Percentiles rank a stretch among this genome's conserved stretches.
These are phyloP conservation scores for Esox niger DNA, from an alignment of 2,113 vertebrate genomes.

Conservation along the genomic window DNA sequence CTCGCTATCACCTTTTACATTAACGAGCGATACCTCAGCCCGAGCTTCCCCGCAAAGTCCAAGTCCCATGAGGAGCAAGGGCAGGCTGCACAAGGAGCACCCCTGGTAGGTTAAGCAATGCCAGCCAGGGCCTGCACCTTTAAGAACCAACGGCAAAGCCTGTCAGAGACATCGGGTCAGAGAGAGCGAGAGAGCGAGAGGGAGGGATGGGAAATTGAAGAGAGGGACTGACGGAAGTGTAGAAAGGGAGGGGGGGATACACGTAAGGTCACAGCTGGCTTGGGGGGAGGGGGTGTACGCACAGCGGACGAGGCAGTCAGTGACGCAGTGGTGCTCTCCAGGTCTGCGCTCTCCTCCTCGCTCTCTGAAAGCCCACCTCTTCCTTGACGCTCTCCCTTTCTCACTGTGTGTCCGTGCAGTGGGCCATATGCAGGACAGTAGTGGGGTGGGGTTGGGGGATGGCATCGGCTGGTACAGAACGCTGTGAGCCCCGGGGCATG, in stretches of 20 bases:
- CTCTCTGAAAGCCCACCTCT: conserved; percentile 17
- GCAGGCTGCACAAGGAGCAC: too few species aligned
- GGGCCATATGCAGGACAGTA: conserved; percentile 31
- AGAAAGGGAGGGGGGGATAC: background rate
- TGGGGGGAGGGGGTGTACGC: conserved; percentile 11
- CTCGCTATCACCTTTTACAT: too few species aligned
- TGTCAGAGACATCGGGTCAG: conserved; percentile 3
- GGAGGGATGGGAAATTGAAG: background rate
- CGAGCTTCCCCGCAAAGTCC: background rate
- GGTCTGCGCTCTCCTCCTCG: background rate
- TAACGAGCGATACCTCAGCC: too few species aligned
- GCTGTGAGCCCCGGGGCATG: conserved; percentile 40
- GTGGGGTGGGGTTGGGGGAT: conserved; percentile 43
- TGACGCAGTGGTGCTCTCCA: background rate
- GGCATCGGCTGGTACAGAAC: conserved; percentile 43
- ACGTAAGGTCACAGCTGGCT: too few species aligned
- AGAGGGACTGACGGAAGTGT: background rate
- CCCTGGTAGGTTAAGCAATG: too few species aligned
- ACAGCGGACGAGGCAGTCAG: conserved; percentile 11
- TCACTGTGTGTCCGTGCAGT: conserved; percentile 10
- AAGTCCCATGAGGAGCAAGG: too few species aligned
- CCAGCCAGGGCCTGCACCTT: too few species aligned
- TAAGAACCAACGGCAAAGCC: background rate
- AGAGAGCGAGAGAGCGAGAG: conserved; percentile 5
- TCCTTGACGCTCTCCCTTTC: conserved; percentile 17